Evolutionary conservation across 2,113 vertebrate species (phyloP).

Genomic region (Thamnaconus septentrionalis): DNA sequence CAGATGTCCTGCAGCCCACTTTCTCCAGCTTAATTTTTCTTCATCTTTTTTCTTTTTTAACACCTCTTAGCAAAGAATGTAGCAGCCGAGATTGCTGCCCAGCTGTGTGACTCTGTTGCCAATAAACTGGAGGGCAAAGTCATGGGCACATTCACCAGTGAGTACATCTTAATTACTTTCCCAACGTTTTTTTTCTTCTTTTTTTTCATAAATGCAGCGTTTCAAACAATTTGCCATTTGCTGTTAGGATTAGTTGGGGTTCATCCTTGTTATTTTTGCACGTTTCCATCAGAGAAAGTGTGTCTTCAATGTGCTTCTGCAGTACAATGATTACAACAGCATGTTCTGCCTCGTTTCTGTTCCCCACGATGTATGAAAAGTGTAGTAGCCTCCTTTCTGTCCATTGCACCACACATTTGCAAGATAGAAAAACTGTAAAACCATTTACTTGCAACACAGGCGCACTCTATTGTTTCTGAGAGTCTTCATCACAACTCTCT

Average conservation of each 20-base stretch:
- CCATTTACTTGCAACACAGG: background rate
- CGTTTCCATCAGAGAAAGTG: no score
- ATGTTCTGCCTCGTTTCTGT: no score
- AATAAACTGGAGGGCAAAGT: conserved; percentile 98
- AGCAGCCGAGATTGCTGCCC: conserved; percentile 91
- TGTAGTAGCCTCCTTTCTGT: no score
- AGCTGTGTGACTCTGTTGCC: conserved; percentile 94
- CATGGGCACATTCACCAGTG: conserved; percentile 99
- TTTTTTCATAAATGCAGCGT: no score
- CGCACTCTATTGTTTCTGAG: background rate
- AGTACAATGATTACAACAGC: no score
- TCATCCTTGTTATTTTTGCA: no score
- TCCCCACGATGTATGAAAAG: no score
- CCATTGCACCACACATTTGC: no score
- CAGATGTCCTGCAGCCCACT: background rate
- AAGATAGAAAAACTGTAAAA: no score
- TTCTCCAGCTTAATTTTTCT: background rate
- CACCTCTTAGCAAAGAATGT: conserved; percentile 89
- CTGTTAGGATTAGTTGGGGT: background rate
- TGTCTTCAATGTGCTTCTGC: no score
- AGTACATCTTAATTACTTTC: conserved; percentile 63
- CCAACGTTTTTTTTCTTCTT: no score
- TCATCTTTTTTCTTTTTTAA: background rate
- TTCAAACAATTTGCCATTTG: background rate
- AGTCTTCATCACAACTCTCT: background rate